Evolutionary conservation across 2,888 invertebrate species (phyloP).

Genomic region (Andrena dorsata): DNA sequence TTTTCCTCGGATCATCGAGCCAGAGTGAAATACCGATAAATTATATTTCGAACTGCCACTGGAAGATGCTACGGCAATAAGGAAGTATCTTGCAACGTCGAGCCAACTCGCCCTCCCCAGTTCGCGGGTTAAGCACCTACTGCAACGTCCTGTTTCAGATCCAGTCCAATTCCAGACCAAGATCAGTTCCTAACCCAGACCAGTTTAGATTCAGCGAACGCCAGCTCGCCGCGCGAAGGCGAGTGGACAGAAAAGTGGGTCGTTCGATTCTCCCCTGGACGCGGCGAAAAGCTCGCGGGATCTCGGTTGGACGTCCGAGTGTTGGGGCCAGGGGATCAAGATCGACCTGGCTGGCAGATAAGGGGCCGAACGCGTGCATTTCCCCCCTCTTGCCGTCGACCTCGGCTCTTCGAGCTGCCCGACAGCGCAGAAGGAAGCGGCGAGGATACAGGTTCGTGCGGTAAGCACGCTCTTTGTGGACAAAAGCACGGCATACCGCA

Average conservation of each 20-base stretch:
- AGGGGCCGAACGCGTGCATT: not conserved
- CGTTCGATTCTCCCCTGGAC: conserved; percentile 43
- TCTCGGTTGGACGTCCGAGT: conserved; percentile 11
- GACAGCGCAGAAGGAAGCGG: not conserved
- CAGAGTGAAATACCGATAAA: not conserved
- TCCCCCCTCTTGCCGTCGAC: not conserved
- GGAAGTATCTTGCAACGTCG: no score
- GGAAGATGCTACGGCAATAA: no score
- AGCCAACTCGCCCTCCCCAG: no score
- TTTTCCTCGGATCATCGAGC: not conserved
- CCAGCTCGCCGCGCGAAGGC: not conserved
- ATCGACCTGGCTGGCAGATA: conserved; percentile 25
- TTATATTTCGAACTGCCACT: no score
- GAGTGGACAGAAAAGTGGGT: conserved; percentile 35
- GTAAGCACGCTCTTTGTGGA: conserved; percentile 45
- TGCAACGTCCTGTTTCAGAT: no score
- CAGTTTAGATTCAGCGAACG: not conserved
- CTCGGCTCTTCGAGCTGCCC: not conserved
- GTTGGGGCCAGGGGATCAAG: conserved; percentile 28
- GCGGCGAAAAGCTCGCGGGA: conserved; percentile 23
- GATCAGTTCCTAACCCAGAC: no score
- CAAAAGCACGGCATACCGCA: conserved; percentile 53
- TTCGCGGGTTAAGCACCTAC: no score
- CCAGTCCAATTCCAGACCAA: no score
- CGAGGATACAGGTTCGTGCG: conserved; percentile 4